Percentiles rank a stretch among this genome's conserved stretches.
These are phyloP conservation scores for Sparidentex hasta DNA, from an alignment of 2,797 vertebrate species.

Conservation along the genomic window DNA sequence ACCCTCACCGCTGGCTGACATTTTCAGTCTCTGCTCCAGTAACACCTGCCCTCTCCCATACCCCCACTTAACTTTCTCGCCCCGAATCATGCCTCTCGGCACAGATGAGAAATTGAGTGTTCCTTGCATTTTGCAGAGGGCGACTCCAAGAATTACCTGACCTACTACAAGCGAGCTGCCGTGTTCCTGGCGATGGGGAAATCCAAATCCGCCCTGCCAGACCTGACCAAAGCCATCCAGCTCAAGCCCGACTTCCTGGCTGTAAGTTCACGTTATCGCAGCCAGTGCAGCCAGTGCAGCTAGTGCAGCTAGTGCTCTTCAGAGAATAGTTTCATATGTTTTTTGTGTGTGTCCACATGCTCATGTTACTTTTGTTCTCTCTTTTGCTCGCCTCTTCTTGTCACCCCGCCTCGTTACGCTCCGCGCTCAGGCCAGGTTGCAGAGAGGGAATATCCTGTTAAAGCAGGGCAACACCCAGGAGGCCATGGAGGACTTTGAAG, in stretches of 20 bases:
- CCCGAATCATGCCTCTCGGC: background rate
- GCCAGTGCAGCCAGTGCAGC: fast-evolving
- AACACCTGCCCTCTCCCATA: background rate
- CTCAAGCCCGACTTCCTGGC: slow-evolving; percentile 91
- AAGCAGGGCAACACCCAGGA: slow-evolving; percentile 88
- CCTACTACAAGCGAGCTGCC: slow-evolving; percentile 90
- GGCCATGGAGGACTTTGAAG: slow-evolving; percentile 88
- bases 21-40: background rate
- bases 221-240: slow-evolving; percentile 88
- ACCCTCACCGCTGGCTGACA: slow-evolving; percentile 4
- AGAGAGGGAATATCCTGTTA: slow-evolving; percentile 89
- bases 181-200: slow-evolving; percentile 92
- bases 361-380: background rate
- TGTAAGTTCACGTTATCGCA: slow-evolving; percentile 74
- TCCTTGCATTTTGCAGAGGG: slow-evolving; percentile 79
- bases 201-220: slow-evolving; percentile 89
- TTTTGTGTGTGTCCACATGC: background rate
- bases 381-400: background rate
- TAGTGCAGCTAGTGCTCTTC: fast-evolving
- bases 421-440: slow-evolving; percentile 85
- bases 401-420: background rate
- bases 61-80: too few relatives aligned
- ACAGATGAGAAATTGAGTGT: background rate
- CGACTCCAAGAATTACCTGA: slow-evolving; percentile 91
- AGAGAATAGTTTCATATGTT: background rate